Conservation (phyloP, 2,797 vertebrate genomes). For the Rhadinocentrus ornatus region DNA sequence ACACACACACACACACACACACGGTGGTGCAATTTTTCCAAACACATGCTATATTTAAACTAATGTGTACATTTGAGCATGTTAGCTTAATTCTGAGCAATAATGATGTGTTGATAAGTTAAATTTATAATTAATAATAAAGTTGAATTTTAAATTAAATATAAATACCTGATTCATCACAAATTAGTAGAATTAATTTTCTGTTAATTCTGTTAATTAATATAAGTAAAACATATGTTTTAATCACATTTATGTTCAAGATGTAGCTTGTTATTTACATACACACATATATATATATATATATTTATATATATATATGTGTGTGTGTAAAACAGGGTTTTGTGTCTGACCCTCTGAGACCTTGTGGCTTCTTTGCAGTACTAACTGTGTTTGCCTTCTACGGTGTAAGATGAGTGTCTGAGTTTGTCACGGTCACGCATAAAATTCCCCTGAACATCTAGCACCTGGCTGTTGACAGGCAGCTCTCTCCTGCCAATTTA, state of each 20-base stretch:
- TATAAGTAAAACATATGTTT: background rate
- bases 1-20: too few species aligned
- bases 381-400: constrained; percentile 7
- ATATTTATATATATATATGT: background rate
- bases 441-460: constrained; percentile 57
- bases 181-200: background rate
- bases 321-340: too few species aligned
- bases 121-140: background rate
- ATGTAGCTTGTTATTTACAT: background rate
- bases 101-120: too few species aligned
- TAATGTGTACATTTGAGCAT: too few species aligned
- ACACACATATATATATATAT: too few species aligned
- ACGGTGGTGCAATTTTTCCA: too few species aligned
- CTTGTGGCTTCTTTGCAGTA: background rate
- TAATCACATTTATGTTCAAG: background rate
- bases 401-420: constrained; percentile 38
- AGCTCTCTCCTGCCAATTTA: constrained; percentile 59
- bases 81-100: too few species aligned
- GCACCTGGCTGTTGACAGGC: constrained; percentile 71
- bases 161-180: background rate
- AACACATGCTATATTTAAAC: too few species aligned
- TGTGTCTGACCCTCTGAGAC: background rate
- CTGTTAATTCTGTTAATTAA: too few species aligned
- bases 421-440: constrained; percentile 49
- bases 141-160: background rate